Conservation (phyloP, 2,888 invertebrate genomes). For the Thymelicus sylvestris region DNA sequence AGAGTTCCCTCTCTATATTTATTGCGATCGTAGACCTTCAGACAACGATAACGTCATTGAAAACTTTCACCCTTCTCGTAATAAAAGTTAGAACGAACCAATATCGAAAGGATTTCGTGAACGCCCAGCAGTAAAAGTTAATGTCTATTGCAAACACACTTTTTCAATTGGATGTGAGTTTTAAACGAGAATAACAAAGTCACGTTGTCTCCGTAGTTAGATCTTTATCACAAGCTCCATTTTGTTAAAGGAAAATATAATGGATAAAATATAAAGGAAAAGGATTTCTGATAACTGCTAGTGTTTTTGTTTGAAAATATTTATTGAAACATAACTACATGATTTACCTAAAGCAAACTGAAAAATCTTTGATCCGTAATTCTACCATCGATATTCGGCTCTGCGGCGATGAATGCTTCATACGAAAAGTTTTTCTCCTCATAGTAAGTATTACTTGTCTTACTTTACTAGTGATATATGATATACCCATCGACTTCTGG, state of each 20-base stretch:
- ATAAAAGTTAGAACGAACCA: slow-evolving; percentile 27
- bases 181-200: background rate
- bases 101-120: slow-evolving; percentile 22
- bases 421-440: no score
- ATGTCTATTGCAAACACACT: slow-evolving; percentile 3
- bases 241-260: background rate
- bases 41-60: slow-evolving; percentile 34
- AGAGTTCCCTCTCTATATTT: slow-evolving; percentile 23
- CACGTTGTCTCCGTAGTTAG: background rate
- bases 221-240: background rate
- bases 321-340: no score
- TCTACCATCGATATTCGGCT: no score
- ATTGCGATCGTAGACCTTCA: slow-evolving; percentile 16
- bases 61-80: slow-evolving; percentile 32
- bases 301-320: no score
- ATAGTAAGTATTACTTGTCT: no score
- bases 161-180: slow-evolving; percentile 13
- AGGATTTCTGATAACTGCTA: background rate
- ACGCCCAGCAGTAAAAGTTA: slow-evolving; percentile 15
- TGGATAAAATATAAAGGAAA: no score
- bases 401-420: no score
- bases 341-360: no score
- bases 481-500: no score
- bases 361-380: no score
- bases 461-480: no score